Conservation (phyloP, 2,113 vertebrate species). For the Vidua chalybeata region DNA sequence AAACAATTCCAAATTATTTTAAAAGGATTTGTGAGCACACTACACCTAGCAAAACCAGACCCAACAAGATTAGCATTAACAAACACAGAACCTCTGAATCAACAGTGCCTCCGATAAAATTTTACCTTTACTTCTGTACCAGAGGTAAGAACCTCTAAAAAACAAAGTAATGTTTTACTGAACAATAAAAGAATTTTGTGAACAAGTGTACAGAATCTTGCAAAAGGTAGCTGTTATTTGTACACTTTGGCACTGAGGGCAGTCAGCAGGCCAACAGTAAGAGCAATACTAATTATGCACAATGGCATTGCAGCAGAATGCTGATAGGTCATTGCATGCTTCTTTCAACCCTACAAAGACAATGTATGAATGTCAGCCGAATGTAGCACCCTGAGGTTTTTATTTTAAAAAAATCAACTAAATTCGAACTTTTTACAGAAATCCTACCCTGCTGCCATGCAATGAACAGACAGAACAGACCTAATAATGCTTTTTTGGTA, state of each 20-base stretch:
- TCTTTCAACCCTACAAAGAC: background rate
- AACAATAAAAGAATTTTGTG: background rate
- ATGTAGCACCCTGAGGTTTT: background rate
- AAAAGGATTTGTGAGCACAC: background rate
- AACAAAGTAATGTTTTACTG: background rate
- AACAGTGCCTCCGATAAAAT: background rate
- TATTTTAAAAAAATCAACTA: background rate
- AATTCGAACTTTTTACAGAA: background rate
- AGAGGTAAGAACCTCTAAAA: background rate
- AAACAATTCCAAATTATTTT: background rate
- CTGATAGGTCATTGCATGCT: background rate
- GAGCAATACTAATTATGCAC: background rate
- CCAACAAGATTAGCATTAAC: background rate
- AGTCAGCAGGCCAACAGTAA: background rate
- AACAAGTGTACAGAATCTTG: background rate
- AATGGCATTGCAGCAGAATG: background rate
- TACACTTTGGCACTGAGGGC: background rate
- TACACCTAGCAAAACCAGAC: background rate
- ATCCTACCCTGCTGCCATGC: background rate
- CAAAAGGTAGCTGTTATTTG: background rate
- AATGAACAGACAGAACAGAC: background rate
- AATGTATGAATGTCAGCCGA: background rate
- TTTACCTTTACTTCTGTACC: background rate
- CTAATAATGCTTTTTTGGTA: no score
- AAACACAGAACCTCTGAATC: background rate